Conservation (phyloP, 2,797 vertebrate genomes). For the Sebastolobus altivelis region DNA sequence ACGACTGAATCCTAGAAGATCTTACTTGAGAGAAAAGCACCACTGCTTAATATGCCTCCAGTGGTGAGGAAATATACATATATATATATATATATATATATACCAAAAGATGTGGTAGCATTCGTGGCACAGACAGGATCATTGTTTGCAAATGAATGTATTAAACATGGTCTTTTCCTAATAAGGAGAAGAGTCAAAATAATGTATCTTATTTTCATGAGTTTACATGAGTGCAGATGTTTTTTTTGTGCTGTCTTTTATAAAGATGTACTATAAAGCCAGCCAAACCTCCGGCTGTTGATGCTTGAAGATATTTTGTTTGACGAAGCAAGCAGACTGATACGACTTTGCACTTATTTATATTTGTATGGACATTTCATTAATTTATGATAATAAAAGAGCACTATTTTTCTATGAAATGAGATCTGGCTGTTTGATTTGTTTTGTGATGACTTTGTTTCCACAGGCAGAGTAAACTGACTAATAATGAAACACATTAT, state of each 20-base stretch:
- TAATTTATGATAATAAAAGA: constrained; percentile 99
- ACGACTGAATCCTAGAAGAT: constrained; percentile 51
- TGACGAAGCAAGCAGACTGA: constrained; percentile 78
- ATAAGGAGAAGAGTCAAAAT: constrained; percentile 46
- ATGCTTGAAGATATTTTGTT: constrained; percentile 89
- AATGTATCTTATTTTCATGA: constrained; percentile 65
- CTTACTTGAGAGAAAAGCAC: constrained; percentile 57
- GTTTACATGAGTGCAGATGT: constrained; percentile 88
- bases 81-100: not conserved
- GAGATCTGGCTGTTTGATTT: constrained; percentile 54
- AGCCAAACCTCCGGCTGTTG: constrained; percentile 85
- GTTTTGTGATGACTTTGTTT: constrained; percentile 21
- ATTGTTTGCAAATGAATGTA: constrained; percentile 79
- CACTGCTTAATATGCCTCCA: constrained; percentile 45
- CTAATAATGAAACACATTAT: not conserved
- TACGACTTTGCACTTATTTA: constrained; percentile 98
- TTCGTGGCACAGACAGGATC: constrained; percentile 55
- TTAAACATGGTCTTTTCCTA: constrained; percentile 45
- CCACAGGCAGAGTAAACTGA: not conserved
- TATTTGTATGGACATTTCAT: constrained; percentile 92
- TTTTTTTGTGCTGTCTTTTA: constrained; percentile 87
- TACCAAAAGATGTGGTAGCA: constrained; percentile 28
- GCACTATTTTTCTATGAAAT: constrained; percentile 92
- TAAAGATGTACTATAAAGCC: constrained; percentile 89
- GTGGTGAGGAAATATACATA: constrained; percentile 16